These are phyloP conservation scores for Lysandra coridon DNA, from an alignment of 2,888 invertebrate genomes.

Conservation along the genomic window DNA sequence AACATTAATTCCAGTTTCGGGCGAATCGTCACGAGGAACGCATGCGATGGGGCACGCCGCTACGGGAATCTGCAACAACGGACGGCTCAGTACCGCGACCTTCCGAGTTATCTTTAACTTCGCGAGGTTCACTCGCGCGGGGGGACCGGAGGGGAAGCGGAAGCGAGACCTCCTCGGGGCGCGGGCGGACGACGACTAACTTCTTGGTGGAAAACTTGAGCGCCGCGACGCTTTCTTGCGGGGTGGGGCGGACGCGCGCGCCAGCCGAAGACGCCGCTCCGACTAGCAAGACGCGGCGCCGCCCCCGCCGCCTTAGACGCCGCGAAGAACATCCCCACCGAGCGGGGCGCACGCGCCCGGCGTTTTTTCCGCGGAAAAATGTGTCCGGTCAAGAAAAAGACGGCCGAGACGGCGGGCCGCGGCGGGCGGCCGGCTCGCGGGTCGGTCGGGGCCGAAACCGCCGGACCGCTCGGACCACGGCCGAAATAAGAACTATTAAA, in stretches of 20 bases:
- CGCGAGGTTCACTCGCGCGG: constrained; percentile 45
- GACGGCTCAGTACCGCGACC: constrained; percentile 39
- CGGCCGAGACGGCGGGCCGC: constrained; percentile 55
- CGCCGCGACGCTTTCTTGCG: constrained; percentile 78
- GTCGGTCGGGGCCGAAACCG: constrained; percentile 49
- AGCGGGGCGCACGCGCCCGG: constrained; percentile 75
- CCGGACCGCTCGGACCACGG: constrained; percentile 69
- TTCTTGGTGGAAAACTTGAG: constrained; percentile 81
- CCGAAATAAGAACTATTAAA: constrained; percentile 75
- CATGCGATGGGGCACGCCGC: constrained; percentile 65
- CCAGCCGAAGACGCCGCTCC: constrained; percentile 77
- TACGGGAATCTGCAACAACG: constrained; percentile 51
- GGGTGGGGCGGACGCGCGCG: constrained; percentile 79
- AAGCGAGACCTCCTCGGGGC: constrained; percentile 78
- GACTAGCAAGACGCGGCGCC: constrained; percentile 80
- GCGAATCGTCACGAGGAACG: constrained; percentile 67
- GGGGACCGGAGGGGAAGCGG: constrained; percentile 61
- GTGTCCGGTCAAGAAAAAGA: constrained; percentile 78
- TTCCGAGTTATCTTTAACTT: constrained; percentile 39
- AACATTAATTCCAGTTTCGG: constrained; percentile 79
- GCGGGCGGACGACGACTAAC: constrained; percentile 81
- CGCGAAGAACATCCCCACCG: constrained; percentile 78
- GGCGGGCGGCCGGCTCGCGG: constrained; percentile 48
- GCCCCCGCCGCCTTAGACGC: constrained; percentile 79
- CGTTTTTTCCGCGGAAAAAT: constrained; percentile 80